Conservation (phyloP, 2,797 vertebrate species). For the Melanotaenia nigrans region DNA sequence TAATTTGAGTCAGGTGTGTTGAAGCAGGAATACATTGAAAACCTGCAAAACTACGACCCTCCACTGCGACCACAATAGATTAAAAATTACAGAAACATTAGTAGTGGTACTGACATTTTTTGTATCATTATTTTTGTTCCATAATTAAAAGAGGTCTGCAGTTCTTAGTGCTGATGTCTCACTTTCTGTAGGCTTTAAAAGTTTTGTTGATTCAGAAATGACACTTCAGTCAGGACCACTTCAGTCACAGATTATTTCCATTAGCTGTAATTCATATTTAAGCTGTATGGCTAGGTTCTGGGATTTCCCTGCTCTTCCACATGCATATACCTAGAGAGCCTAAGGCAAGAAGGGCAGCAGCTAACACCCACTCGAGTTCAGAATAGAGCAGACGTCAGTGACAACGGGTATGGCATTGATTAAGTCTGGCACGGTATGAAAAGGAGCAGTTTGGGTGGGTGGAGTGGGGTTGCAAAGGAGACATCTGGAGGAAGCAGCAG, state of each 20-base stretch:
- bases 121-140: not conserved
- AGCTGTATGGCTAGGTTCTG: not conserved
- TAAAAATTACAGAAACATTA: not conserved
- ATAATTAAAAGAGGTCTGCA: not conserved
- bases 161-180: not conserved
- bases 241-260: not conserved
- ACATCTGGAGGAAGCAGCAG: not conserved
- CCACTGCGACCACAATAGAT: no score
- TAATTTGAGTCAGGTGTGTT: no score
- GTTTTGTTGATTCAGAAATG: not conserved
- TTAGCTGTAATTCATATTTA: not conserved
- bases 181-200: not conserved
- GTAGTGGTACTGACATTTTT: not conserved
- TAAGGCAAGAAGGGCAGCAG: not conserved
- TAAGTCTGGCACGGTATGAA: conserved; percentile 1
- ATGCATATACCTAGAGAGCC: not conserved
- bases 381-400: conserved; percentile 4
- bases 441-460: not conserved
- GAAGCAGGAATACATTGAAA: no score
- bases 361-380: not conserved
- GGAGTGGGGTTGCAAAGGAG: not conserved
- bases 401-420: conserved; percentile 17
- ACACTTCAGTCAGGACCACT: not conserved
- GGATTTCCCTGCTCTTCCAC: not conserved
- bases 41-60: no score